Percentiles rank a stretch among this genome's conserved stretches.
phyloP scores from a whole-genome alignment of 2,888 invertebrate species.

The Liodrosophila aerea region DNA sequence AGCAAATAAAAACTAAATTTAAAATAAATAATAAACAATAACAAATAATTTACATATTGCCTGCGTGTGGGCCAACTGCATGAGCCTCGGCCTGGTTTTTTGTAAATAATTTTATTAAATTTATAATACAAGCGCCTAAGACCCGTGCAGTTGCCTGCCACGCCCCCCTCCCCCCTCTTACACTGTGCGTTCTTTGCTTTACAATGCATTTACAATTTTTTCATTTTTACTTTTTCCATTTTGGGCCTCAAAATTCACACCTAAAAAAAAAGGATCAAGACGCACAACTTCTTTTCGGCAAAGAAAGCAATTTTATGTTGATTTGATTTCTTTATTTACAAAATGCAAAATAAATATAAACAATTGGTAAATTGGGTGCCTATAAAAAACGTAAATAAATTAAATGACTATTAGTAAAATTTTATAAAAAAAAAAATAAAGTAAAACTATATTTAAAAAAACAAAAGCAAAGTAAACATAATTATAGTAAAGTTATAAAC shows the following conservation, averaged over 20 bases:
- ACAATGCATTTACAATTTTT: slow-evolving; percentile 6
- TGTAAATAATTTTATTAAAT: slow-evolving; percentile 79
- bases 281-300: slow-evolving; percentile 44
- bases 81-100: slow-evolving; percentile 53
- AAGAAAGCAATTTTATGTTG: slow-evolving; percentile 19
- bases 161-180: slow-evolving; percentile 9
- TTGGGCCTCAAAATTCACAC: slow-evolving; percentile 53
- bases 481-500: slow-evolving; percentile 42
- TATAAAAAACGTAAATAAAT: slow-evolving; percentile 77
- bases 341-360: slow-evolving; percentile 39
- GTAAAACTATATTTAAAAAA: slow-evolving; percentile 65
- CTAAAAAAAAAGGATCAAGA: slow-evolving; percentile 10
- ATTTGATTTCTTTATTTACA: slow-evolving; percentile 35
- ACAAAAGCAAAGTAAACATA: slow-evolving; percentile 48
- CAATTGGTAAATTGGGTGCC: slow-evolving; percentile 82
- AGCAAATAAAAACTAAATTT: slow-evolving; percentile 38
- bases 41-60: background rate
- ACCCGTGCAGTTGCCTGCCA: slow-evolving; percentile 21
- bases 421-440: slow-evolving; percentile 68
- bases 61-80: slow-evolving; percentile 12
- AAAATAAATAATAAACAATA: slow-evolving; percentile 28
- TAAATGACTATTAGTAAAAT: slow-evolving; percentile 79
- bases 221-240: slow-evolving; percentile 21
- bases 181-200: slow-evolving; percentile 19
- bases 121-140: slow-evolving; percentile 49